Evolutionary conservation across 2,113 vertebrate genomes (phyloP), one percentile per base, ranked within the genome.

Genomic region (Antigone vipio): DNA sequence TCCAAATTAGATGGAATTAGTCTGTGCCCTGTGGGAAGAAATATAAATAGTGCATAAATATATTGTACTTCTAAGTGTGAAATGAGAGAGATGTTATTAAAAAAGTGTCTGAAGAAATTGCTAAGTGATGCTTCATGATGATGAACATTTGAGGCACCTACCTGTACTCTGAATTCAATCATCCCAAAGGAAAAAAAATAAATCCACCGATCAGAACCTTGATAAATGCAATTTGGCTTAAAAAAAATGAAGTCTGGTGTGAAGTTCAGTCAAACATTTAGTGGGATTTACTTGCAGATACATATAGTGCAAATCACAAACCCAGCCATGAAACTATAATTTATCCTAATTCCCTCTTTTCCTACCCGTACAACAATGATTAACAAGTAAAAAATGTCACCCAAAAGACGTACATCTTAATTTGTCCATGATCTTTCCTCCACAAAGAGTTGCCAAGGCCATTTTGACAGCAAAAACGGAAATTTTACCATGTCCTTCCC

Each of bases 401-500:
- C 21, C 72, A 13, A 67, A 82, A 88, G 62, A 97, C 99, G 99
- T 98, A 99, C 99, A 99, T 99, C 99, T 99, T 98, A 99, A 98
- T 98, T 99, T 99, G 98, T 99, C 99, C 98, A 99, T 98, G 97
- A 99, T 99, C 97, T 99, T 99, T 89, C 99, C 99, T 96, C 99
- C 99, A 97, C 99, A 99, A 93, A 99, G 98, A 16, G 99, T 99
- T 77, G 99, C 99, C 92, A 99, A 97, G 80, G 99, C 98, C 98
- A 98, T 99, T 98, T 99, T 99, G 97, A 99, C 98, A 93, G 99
- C 99, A 98, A 99, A 99, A 93, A 99, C 98, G 3, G 99, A 99
- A 79, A 99, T 98, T 97, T 99, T 99, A 92, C 99, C 99, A 75
- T 98, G 98, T 96, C 99, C 98, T 97, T 99, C 99, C 98, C 99